These are phyloP conservation scores for Stenodema calcarata DNA, from an alignment of 2,888 invertebrate genomes.

Conservation along the genomic window DNA sequence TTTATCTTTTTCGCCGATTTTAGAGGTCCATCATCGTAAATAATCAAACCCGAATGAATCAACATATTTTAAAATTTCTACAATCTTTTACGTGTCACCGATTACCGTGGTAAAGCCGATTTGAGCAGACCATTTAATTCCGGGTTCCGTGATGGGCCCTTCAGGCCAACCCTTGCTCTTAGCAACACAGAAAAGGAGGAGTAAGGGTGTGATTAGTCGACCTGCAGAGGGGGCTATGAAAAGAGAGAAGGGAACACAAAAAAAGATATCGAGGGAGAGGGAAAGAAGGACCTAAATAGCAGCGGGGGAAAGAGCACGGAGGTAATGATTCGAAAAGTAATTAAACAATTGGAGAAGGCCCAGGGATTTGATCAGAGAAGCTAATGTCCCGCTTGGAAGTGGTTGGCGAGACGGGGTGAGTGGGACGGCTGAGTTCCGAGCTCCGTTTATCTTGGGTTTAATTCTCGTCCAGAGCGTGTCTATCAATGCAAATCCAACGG, in stretches of 20 bases:
- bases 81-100: too few relatives aligned
- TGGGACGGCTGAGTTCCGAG: neutral
- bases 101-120: neutral
- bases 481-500: slow-evolving; percentile 50
- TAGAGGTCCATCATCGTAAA: too few relatives aligned
- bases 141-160: neutral
- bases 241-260: neutral
- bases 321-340: slow-evolving; percentile 48
- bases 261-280: neutral
- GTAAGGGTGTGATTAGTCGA: neutral
- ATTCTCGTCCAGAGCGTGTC: slow-evolving; percentile 45
- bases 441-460: slow-evolving; percentile 45
- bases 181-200: neutral
- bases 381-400: slow-evolving; percentile 11
- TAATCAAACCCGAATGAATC: too few relatives aligned
- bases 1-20: too few relatives aligned
- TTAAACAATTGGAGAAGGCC: slow-evolving; percentile 43
- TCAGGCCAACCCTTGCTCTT: neutral
- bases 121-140: neutral
- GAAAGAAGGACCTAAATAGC: neutral
- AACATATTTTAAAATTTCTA: too few relatives aligned
- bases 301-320: slow-evolving; percentile 2
- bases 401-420: neutral
- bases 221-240: neutral
- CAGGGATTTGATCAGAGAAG: slow-evolving; percentile 42